Evolutionary conservation across 2,888 invertebrate species (phyloP).

Genomic region (Smittia aterrima): DNA sequence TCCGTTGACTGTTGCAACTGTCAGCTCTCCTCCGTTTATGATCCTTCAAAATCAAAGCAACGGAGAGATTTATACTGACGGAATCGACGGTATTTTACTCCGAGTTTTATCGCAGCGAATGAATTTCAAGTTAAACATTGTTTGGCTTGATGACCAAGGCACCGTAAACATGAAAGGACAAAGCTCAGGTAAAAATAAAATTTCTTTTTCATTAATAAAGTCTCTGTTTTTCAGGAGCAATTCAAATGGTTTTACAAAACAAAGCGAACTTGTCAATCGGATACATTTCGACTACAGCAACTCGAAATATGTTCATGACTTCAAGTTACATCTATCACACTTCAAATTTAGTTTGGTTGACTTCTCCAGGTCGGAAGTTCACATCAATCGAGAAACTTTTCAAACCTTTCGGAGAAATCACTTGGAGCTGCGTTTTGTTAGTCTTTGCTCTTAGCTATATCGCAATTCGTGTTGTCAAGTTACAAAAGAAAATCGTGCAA

Average conservation of each 20-base stretch:
- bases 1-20: neutral
- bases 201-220: neutral
- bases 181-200: neutral
- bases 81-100: constrained; percentile 43
- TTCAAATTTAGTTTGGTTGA: constrained; percentile 16
- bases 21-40: constrained; percentile 36
- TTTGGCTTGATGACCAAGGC: constrained; percentile 35
- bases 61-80: constrained; percentile 15
- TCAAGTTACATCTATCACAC: constrained; percentile 24
- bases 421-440: constrained; percentile 9
- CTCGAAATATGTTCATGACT: neutral
- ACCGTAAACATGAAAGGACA: constrained; percentile 32
- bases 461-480: neutral
- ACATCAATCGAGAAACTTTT: constrained; percentile 33
- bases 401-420: constrained; percentile 3
- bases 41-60: constrained; percentile 35
- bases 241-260: constrained; percentile 33
- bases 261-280: constrained; percentile 42
- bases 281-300: neutral
- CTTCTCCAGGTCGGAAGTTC: constrained; percentile 27
- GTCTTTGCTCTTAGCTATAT: neutral
- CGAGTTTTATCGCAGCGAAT: constrained; percentile 38
- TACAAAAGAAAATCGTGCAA: neutral
- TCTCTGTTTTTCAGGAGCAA: constrained; percentile 38
- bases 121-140: constrained; percentile 41